Base-by-base conservation (phyloP, 2,797 vertebrate genomes). In the Ptychobarbus kaznakovi region DNA sequence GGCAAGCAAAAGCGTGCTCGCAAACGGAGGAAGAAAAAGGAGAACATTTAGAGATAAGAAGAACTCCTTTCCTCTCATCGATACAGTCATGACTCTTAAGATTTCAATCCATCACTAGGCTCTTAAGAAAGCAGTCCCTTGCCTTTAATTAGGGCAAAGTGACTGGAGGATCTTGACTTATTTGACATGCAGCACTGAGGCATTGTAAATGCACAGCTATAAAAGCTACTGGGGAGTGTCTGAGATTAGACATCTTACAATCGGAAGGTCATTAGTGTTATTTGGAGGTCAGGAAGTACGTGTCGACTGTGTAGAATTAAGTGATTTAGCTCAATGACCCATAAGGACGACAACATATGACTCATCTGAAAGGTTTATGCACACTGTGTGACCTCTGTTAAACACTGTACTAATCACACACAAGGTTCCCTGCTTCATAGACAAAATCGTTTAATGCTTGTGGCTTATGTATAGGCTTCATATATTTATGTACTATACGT, bases 11-110 rank as follows among this genome's bases (percentile, higher is more conserved):
- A 86, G 53, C 15, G 1, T 63, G 80, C 40, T 86, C 8, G 80
- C 73, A 77, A 53, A 75, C 40, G 22, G 81, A 89, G 81, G 56
- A 85, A 88, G 88, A 82, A 90, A 92, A 89, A 13, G 76, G 51
- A 90, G 38, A 84, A 88, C 90, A 92, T 93, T 80, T 88, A 72
- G 85, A 89, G 93, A 93, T 93, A 94, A 93, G 88, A 80, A 46
- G 63, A 78, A 78, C 87, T 83, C 88, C 72, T 84, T 81, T 78
- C 35, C 76, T 82, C 80, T 87, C 86, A 65, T 88, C 82, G 44
- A 86, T 80, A 83, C 51, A 80, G 65, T 38, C 28, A 42, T 72
- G 73, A 78, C 61, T 70, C 89, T 90, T 82, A 83, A 84, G 87
- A 83, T 79, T 49, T 83, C 73, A 86, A 91, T 88, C 86, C 77